These are phyloP conservation scores for Xestobium rufovillosum DNA, from an alignment of 2,888 invertebrate genomes.

Conservation along the genomic window DNA sequence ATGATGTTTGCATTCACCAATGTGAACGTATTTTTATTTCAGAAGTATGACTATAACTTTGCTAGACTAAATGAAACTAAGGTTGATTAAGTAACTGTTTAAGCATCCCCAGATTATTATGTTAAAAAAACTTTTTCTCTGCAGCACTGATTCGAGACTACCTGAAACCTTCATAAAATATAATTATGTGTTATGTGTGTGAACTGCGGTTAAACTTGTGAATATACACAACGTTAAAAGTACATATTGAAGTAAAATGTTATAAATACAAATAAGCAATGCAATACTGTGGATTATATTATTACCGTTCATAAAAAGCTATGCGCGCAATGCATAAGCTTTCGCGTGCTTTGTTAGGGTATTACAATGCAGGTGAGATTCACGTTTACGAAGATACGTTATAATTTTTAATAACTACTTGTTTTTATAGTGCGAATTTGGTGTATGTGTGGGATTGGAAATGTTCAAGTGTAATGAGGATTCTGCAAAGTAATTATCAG, in stretches of 20 bases:
- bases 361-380: slow-evolving; percentile 43
- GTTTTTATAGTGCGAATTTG: no score
- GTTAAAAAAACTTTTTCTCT: slow-evolving; percentile 41
- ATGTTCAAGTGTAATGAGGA: no score
- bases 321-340: slow-evolving; percentile 46
- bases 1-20: no score
- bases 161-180: slow-evolving; percentile 39
- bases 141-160: slow-evolving; percentile 41
- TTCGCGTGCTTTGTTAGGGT: slow-evolving; percentile 40
- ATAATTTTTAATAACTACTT: slow-evolving; percentile 20
- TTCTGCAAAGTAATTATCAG: no score
- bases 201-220: slow-evolving; percentile 37
- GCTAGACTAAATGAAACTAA: no score
- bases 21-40: no score
- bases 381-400: slow-evolving; percentile 34
- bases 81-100: no score
- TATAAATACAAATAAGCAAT: slow-evolving; percentile 20
- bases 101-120: slow-evolving; percentile 26
- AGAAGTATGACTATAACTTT: no score
- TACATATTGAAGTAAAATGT: slow-evolving; percentile 18
- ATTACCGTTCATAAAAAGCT: slow-evolving; percentile 37
- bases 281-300: slow-evolving; percentile 29
- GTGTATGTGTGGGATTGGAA: no score
- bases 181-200: slow-evolving; percentile 42
- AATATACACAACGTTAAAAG: slow-evolving; percentile 30